phyloP scores from a whole-genome alignment of 64 coral and sea anemone genomes.

The Actinia tenebrosa region DNA sequence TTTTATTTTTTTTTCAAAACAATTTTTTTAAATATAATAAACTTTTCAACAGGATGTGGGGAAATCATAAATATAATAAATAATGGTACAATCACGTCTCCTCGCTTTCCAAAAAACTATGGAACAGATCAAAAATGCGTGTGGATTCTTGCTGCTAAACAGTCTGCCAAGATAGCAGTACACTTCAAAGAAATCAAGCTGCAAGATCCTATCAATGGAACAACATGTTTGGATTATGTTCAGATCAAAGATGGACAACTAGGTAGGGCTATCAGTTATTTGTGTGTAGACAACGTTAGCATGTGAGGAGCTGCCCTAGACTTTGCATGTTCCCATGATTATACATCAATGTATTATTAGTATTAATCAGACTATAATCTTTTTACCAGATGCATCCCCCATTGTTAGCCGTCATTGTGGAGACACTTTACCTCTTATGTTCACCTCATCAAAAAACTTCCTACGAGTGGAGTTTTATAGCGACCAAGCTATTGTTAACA shows the following conservation, averaged over 20 bases:
- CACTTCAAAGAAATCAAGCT: conserved; percentile 49
- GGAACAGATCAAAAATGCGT: conserved; percentile 53
- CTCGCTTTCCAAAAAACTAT: conserved; percentile 45
- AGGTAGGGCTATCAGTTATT: conserved; percentile 23
- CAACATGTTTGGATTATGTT: conserved; percentile 61
- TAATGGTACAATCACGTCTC: conserved; percentile 39
- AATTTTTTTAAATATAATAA: too few species aligned
- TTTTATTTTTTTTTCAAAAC: too few species aligned
- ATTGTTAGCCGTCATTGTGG: conserved; percentile 33
- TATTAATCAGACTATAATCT: too few species aligned
- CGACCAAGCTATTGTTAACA: conserved; percentile 2
- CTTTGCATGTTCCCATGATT: too few species aligned
- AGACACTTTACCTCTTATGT: conserved; percentile 4
- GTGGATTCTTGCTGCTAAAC: conserved; percentile 49
- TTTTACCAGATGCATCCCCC: conserved; percentile 16
- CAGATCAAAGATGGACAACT: conserved; percentile 65
- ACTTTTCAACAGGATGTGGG: conserved; percentile 60
- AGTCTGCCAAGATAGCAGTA: conserved; percentile 26
- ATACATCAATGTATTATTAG: too few species aligned
- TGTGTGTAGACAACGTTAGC: too few species aligned
- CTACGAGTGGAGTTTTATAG: conserved; percentile 45
- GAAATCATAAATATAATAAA: conserved; percentile 36
- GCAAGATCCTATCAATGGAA: conserved; percentile 22
- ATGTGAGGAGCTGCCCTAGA: too few species aligned
- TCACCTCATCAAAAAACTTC: conserved; percentile 27